Evolutionary conservation across 2,888 invertebrate genomes (phyloP).

Genomic region (Portevinia maculata): DNA sequence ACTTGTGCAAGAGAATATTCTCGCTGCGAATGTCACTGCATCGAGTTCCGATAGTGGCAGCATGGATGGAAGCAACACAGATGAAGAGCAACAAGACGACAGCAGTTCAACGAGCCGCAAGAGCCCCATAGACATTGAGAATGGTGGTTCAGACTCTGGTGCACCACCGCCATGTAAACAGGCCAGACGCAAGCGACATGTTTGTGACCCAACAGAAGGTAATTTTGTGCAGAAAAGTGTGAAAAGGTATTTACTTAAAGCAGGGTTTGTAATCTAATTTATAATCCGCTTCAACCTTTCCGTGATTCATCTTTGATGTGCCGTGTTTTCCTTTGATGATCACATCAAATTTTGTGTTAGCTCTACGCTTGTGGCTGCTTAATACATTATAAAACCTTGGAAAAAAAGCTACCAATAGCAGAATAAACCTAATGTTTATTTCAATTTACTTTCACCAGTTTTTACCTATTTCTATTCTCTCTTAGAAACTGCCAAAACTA

Average conservation of each 20-base stretch:
- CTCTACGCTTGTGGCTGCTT: neutral
- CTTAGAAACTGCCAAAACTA: constrained; percentile 68
- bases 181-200: constrained; percentile 81
- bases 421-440: constrained; percentile 37
- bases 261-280: neutral
- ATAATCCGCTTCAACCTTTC: neutral
- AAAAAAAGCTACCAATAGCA: constrained; percentile 7
- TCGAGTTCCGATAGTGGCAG: constrained; percentile 91
- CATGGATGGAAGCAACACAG: constrained; percentile 91
- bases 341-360: too few relatives aligned
- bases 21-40: constrained; percentile 83
- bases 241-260: neutral
- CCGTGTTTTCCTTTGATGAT: too few relatives aligned
- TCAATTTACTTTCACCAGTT: constrained; percentile 69
- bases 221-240: constrained; percentile 57
- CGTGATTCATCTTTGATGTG: too few relatives aligned
- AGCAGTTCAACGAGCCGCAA: constrained; percentile 86
- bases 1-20: constrained; percentile 81
- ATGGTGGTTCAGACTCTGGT: constrained; percentile 82
- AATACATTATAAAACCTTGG: neutral
- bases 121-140: constrained; percentile 83
- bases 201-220: constrained; percentile 80
- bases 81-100: constrained; percentile 86
- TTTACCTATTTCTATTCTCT: constrained; percentile 68
- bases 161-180: constrained; percentile 85